phyloP scores from a whole-genome alignment of 2,888 invertebrate genomes.

The Eucera pruinosa region DNA sequence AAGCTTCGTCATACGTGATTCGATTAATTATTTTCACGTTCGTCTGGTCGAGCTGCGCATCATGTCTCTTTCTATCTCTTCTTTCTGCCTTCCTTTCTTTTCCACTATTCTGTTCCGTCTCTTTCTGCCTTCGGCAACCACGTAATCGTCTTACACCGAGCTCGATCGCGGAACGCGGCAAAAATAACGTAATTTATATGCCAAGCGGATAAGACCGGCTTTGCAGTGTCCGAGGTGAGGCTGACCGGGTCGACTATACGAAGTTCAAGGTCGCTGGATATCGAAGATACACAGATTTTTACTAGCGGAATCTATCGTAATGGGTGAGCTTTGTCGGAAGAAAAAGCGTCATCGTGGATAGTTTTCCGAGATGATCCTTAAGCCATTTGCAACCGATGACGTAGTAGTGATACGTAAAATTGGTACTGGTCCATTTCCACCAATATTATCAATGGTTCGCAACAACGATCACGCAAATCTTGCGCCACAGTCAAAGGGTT shows the following conservation, averaged over 20 bases:
- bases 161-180: conserved; percentile 38
- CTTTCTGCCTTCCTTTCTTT: neutral
- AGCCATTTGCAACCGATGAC: no score
- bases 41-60: conserved; percentile 20
- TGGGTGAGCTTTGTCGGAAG: neutral
- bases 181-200: conserved; percentile 58
- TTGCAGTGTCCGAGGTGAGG: conserved; percentile 21
- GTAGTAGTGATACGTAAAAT: no score
- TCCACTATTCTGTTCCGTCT: neutral
- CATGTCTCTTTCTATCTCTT: neutral
- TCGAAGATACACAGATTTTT: conserved; percentile 5
- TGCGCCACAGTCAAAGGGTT: no score
- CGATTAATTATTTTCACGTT: conserved; percentile 72
- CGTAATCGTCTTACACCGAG: conserved; percentile 48
- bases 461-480: no score
- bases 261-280: conserved; percentile 52
- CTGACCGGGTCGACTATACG: conserved; percentile 41
- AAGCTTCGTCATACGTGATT: conserved; percentile 66
- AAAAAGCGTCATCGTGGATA: neutral
- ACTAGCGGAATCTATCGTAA: conserved; percentile 3
- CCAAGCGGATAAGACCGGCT: conserved; percentile 52
- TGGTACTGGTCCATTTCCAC: no score
- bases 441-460: no score
- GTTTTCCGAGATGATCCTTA: no score
- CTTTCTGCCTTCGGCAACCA: neutral